Evolutionary conservation across 2,888 invertebrate genomes (phyloP).

Genomic region (Ferdinandea cuprea): DNA sequence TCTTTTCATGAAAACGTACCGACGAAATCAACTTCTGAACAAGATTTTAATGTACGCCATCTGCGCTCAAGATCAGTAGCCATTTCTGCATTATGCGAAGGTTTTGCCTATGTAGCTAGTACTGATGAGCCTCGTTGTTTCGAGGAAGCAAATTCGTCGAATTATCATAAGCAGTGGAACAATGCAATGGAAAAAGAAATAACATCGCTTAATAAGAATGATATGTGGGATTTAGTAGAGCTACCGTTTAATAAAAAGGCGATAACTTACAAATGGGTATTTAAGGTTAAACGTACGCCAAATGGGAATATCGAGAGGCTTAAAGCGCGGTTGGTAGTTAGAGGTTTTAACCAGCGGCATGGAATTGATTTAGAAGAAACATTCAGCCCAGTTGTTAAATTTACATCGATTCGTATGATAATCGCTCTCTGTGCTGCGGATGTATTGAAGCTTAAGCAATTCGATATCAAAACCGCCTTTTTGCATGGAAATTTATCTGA

Average conservation of each 20-base stretch:
- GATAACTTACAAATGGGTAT: constrained; percentile 77
- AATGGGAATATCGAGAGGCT: constrained; percentile 39
- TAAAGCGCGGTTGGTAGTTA: constrained; percentile 78
- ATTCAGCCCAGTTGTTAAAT: constrained; percentile 77
- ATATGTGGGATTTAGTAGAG: too few relatives aligned
- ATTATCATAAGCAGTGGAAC: constrained; percentile 48
- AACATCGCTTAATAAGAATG: constrained; percentile 43
- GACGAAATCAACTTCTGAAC: too few relatives aligned
- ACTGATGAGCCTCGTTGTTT: background rate
- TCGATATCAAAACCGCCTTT: constrained; percentile 69
- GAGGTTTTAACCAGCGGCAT: constrained; percentile 76
- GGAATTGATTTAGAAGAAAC: constrained; percentile 77
- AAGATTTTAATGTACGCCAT: too few relatives aligned
- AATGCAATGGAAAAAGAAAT: constrained; percentile 51
- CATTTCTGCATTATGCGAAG: too few relatives aligned
- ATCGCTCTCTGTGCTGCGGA: constrained; percentile 59
- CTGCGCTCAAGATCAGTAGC: too few relatives aligned
- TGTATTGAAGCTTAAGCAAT: constrained; percentile 41
- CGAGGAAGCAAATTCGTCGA: constrained; percentile 22
- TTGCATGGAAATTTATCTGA: constrained; percentile 50
- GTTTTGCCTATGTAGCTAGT: too few relatives aligned
- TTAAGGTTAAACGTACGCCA: constrained; percentile 70
- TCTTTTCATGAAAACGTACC: too few relatives aligned
- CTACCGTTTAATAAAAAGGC: too few relatives aligned
- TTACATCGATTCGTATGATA: constrained; percentile 74